phyloP scores from a whole-genome alignment of 2,888 invertebrate species.

The Sarcophaga carnaria region DNA sequence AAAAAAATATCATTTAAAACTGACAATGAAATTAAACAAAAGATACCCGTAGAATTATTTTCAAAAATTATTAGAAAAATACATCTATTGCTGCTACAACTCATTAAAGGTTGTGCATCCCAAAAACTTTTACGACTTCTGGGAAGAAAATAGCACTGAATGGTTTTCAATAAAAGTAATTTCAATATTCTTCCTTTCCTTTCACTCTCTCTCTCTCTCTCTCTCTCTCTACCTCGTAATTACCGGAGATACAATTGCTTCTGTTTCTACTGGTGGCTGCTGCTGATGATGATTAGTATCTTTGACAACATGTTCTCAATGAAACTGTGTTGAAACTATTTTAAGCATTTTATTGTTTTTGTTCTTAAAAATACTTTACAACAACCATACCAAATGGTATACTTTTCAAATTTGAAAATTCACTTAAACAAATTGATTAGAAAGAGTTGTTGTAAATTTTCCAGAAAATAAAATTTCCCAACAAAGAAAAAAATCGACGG shows the following conservation, averaged over 20 bases:
- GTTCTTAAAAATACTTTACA: background rate
- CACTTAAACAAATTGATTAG: slow-evolving; percentile 49
- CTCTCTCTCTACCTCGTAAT: too few relatives aligned
- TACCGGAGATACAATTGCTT: background rate
- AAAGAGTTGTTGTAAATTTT: slow-evolving; percentile 12
- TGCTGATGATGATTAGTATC: slow-evolving; percentile 16
- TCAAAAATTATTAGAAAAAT: too few relatives aligned
- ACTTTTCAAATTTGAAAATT: background rate
- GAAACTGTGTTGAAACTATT: slow-evolving; percentile 16
- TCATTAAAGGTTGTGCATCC: too few relatives aligned
- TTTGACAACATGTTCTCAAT: background rate
- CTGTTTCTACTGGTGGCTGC: background rate
- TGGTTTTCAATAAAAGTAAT: slow-evolving; percentile 5
- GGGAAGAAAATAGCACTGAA: too few relatives aligned
- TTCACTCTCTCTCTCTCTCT: too few relatives aligned
- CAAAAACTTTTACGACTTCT: slow-evolving; percentile 7
- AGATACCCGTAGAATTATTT: too few relatives aligned
- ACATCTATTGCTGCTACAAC: too few relatives aligned
- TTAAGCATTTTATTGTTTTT: slow-evolving; percentile 23
- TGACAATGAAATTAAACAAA: too few relatives aligned
- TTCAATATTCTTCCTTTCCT: too few relatives aligned
- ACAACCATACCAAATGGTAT: background rate
- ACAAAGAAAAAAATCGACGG: background rate
- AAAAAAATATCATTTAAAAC: too few relatives aligned
- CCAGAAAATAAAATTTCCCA: background rate